Base-by-base conservation (phyloP, 2,888 invertebrate species). In the Tachina fera region DNA sequence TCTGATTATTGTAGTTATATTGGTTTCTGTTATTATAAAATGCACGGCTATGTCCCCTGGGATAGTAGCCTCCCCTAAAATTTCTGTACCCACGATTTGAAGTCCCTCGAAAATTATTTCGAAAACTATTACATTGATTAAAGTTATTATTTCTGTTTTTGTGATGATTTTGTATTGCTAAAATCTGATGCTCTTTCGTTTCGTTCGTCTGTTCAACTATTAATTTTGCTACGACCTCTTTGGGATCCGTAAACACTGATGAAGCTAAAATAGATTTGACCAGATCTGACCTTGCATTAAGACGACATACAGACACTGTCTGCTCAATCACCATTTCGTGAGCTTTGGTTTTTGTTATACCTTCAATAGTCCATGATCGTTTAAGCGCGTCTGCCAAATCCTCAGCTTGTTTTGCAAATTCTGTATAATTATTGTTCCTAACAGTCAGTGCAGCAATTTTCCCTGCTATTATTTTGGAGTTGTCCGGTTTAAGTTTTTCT, bases 281-380 rank as follows among this genome's bases (percentile, higher is more conserved):
- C n/a, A 76, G 47, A 56, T 76, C 65, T 1, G 76, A 65, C 22
- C 4, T 76, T 11, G 76, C 76, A 58, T 67, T 77, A 9, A 68
- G 19, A 31, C 76, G 67, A 14, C 67, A 77, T 4, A 67, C 19
- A 9, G 63, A 4, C 8, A 77, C 39, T 16, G 76, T 77, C 39
- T 77, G 67, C 16, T 77, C 76, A 3, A 77, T 67, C 16, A 58
- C 56, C 65, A 76, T 76, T 41, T 76, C 63, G 8, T 76, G 65
- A 11, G 75, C 75, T 31, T 76, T 53, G 31, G 3, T 31, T 31
- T 3, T 4, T 3, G 31, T 31, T 4, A 31, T 31, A 31, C 31
- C 4, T 4, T 58, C 58, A 0, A 77, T 68, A 14, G 47, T 47
- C 13, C 68, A 11, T 0, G 76, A 78, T 9, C 68, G 60, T n/a